Evolutionary conservation across 2,113 vertebrate genomes (phyloP), one percentile per base, ranked within the genome.

Genomic region (Rhinogobius similis): DNA sequence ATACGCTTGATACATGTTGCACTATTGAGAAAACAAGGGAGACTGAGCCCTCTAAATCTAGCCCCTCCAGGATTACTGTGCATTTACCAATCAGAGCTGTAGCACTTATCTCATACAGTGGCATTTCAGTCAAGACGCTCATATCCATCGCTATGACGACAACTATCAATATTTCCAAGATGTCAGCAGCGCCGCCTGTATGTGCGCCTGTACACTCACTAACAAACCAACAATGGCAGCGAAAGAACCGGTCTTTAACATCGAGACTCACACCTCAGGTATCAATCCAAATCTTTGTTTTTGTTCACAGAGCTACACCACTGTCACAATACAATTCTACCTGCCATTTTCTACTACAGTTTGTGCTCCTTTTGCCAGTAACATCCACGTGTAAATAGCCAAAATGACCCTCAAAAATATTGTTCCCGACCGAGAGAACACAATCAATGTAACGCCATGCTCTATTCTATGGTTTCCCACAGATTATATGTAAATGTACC

Each of bases 401-500:
- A 27, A 29, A 78, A 71, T 67, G 43, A 59, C 64, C 70, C 69
- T 9, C 43, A 62, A 74, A 77, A 12, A 73, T 68, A 32, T 32
- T 0, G 7, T 67, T 68, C 76, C 66, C 18, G 67, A 67, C 13
- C 1, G 14, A 72, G 70, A 59, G 74, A 68, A 77, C 75, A 73
- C 78, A 70, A 55, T 81, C 82, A 76, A 79, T 81, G 75, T 85
- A 84, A 81, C 26, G 67, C 78, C 82, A 79, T 69, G 75, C 62
- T 85, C 65, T 82, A 26, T 55, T 82, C 23, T 82, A 27, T 70
- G 38, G 23, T 56, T 75, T 36, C 63, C 55, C 55, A 81, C 80
- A 76, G 70, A 89, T n/a, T 87, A 75, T 79, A 79, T 88, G 85
- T 91, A 84, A 81, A 87, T 82, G 83, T 87, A 76, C 81, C 84